Evolutionary conservation across 2,113 vertebrate genomes (phyloP).

Genomic region (Tichodroma muraria): DNA sequence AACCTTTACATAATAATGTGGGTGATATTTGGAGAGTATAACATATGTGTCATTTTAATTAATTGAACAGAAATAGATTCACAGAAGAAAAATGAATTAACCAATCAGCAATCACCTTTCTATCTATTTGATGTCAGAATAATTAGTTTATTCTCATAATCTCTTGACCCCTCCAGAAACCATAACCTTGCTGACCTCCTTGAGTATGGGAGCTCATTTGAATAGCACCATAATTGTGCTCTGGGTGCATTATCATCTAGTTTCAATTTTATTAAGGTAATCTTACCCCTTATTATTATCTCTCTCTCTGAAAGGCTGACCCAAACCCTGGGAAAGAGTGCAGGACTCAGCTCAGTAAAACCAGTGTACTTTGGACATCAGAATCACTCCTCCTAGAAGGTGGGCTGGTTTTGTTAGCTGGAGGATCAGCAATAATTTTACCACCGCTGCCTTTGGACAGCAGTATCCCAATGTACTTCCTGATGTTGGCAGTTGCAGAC

Average conservation of each 20-base stretch:
- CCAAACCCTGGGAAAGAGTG: background rate
- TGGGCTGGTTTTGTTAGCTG: background rate
- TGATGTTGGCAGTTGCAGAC: background rate
- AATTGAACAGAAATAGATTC: conserved; percentile 69
- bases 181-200: conserved; percentile 26
- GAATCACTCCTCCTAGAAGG: background rate
- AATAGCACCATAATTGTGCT: background rate
- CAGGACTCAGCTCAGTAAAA: background rate
- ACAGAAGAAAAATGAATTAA: conserved; percentile 53
- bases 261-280: conserved; percentile 42
- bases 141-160: conserved; percentile 58
- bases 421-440: background rate
- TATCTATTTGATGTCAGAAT: conserved; percentile 48
- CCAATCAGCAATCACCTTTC: conserved; percentile 39
- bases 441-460: background rate
- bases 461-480: background rate
- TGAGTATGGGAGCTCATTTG: background rate
- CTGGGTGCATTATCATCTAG: background rate
- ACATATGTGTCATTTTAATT: conserved; percentile 65
- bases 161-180: conserved; percentile 48
- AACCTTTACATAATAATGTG: conserved; percentile 67
- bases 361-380: background rate
- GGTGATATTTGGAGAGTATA: conserved; percentile 67
- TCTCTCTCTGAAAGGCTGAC: background rate
- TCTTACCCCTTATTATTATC: background rate